phyloP scores from a whole-genome alignment of 2,797 vertebrate genomes.

The Sebastes steindachneri region DNA sequence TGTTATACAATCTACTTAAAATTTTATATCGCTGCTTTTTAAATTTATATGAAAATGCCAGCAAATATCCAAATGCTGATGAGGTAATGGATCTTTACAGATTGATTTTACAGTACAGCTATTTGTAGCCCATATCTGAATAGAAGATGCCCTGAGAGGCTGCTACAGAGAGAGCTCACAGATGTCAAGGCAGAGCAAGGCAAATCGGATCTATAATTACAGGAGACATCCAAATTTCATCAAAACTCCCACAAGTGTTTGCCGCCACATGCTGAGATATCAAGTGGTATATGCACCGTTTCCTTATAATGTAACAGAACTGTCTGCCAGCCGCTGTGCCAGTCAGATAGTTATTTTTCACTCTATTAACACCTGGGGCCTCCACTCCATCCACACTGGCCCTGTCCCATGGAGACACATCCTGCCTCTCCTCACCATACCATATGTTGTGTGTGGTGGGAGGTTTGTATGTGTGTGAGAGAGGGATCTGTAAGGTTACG shows the following conservation, averaged over 20 bases:
- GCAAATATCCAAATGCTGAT: neutral
- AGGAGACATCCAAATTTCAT: constrained; percentile 60
- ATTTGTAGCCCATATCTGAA: constrained; percentile 10
- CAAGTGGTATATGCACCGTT: constrained; percentile 21
- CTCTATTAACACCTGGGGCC: constrained; percentile 26
- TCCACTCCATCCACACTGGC: constrained; percentile 1
- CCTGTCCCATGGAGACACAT: constrained; percentile 32
- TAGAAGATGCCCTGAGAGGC: constrained; percentile 20
- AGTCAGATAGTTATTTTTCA: constrained; percentile 43
- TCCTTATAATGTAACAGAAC: constrained; percentile 40
- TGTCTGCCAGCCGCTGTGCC: constrained; percentile 6
- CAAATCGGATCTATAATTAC: constrained; percentile 60
- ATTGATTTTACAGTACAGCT: neutral
- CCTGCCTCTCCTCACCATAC: constrained; percentile 28
- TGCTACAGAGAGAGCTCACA: constrained; percentile 22
- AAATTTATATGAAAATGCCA: neutral
- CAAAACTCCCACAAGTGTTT: constrained; percentile 36
- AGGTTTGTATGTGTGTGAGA: neutral
- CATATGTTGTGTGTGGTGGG: constrained; percentile 25
- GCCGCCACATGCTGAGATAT: constrained; percentile 38
- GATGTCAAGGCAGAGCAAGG: constrained; percentile 44
- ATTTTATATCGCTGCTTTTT: neutral
- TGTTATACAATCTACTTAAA: neutral
- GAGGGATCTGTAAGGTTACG: neutral
- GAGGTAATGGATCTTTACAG: neutral